These are phyloP conservation scores for Pangasius larnaudii DNA, from an alignment of 2,797 vertebrate genomes.

Conservation along the genomic window DNA sequence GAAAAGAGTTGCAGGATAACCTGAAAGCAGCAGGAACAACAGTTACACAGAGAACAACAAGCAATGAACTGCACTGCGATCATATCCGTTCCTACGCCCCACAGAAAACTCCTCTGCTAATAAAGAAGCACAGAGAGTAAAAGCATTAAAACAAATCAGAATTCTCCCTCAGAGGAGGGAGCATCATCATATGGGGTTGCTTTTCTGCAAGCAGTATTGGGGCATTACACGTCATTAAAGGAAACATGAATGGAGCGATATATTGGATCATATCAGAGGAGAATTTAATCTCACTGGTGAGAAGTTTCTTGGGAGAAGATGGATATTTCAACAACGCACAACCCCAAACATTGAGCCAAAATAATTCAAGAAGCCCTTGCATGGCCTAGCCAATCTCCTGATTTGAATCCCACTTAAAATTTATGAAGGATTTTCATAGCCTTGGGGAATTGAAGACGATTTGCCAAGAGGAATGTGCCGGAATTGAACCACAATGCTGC, in stretches of 20 bases:
- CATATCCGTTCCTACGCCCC: too few species aligned
- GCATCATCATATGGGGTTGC: background rate
- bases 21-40: too few species aligned
- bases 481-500: background rate
- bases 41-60: too few species aligned
- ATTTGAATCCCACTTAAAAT: background rate
- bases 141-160: too few species aligned
- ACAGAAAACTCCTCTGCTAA: too few species aligned
- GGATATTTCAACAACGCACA: background rate
- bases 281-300: background rate
- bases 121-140: too few species aligned
- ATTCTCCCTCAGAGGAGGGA: background rate
- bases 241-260: background rate
- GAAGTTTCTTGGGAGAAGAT: background rate
- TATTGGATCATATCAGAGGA: background rate
- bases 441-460: background rate
- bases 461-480: background rate
- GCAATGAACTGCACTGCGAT: too few species aligned
- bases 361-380: background rate
- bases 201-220: background rate
- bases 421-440: background rate
- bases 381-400: background rate
- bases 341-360: background rate
- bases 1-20: too few species aligned
- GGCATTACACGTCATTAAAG: background rate